Base-by-base conservation (phyloP, 2,888 invertebrate genomes). In the Epicampocera succincta region DNA sequence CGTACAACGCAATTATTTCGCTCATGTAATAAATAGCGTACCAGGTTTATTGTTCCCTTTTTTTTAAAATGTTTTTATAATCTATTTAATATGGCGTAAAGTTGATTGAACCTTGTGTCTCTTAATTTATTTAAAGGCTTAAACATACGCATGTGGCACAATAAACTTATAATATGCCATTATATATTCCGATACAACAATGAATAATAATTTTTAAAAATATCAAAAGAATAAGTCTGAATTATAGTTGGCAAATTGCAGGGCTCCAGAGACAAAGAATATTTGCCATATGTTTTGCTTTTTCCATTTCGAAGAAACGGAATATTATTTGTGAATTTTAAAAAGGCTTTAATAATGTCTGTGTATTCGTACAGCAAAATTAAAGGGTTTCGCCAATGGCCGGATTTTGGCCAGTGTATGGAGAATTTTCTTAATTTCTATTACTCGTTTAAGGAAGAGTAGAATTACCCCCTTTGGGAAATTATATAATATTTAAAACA, bases 41-140 rank as follows among this genome's bases (percentile, higher is more conserved):
- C 12, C 3, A 15, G 17, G 1, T 46, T 46, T 46, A 3, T 4
- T 46, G 15, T 9, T 8, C 12, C 2, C 11, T 15, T 17, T 44
- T 61, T 56, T 48, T 19, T 50, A 29, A 25, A 29, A 42, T 48
- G 42, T 58, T 58, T 25, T 66, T 68, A 29, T 73, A 79, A 73
- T 79, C 72, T 75, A 58, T 69, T 75, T 80, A 56, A 65, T 69
- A 69, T 58, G 71, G 74, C 80, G 63, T 56, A 76, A 75, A 73
- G 80, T 76, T 81, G 42, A 81, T 56, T 81, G 80, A 81, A 81
- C 80, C 56, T 72, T 68, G 54, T 40, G 56, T 48, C 60, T 60
- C 54, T 78, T 60, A 44, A 38, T 52, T 61, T 54, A 46, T 76
- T 73, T 60, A 73, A 52, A 54, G 52, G 66, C 54, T 66, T 66